Evolutionary conservation across 2,797 vertebrate genomes (phyloP).

Genomic region (Balearica regulorum): DNA sequence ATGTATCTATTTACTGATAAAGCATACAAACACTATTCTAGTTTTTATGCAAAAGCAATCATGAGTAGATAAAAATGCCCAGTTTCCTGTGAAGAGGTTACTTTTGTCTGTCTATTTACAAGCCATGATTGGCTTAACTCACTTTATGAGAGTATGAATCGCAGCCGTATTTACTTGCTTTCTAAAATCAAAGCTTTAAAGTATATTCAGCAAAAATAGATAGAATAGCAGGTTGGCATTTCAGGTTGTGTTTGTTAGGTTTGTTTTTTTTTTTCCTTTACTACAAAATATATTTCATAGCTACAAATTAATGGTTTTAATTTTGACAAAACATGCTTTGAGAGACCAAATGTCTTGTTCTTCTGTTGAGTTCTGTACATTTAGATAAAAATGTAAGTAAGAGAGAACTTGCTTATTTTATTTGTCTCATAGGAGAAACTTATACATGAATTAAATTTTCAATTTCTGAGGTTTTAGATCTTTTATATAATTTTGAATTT

Average conservation of each 20-base stretch:
- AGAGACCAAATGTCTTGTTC: neutral
- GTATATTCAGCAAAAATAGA: neutral
- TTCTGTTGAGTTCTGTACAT: neutral
- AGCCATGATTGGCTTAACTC: neutral
- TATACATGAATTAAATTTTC: neutral
- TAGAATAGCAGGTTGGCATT: neutral
- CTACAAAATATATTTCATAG: neutral
- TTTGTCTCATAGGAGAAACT: neutral
- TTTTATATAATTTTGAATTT: neutral
- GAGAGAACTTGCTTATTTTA: neutral
- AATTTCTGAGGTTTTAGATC: neutral
- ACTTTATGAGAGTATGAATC: neutral
- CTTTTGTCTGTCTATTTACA: neutral
- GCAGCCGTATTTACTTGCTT: neutral
- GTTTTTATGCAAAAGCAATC: neutral
- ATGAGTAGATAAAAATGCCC: neutral
- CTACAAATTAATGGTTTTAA: neutral
- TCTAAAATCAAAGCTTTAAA: neutral
- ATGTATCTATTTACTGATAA: neutral
- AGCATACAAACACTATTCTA: neutral
- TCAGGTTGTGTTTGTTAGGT: neutral
- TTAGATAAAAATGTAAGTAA: neutral
- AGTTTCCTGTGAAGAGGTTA: neutral
- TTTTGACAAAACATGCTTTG: neutral
- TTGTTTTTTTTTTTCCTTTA: neutral